Percentiles rank a stretch among this genome's conserved stretches.
These are phyloP conservation scores for Podargus strigoides DNA, from an alignment of 2,797 vertebrate genomes.

Conservation along the genomic window DNA sequence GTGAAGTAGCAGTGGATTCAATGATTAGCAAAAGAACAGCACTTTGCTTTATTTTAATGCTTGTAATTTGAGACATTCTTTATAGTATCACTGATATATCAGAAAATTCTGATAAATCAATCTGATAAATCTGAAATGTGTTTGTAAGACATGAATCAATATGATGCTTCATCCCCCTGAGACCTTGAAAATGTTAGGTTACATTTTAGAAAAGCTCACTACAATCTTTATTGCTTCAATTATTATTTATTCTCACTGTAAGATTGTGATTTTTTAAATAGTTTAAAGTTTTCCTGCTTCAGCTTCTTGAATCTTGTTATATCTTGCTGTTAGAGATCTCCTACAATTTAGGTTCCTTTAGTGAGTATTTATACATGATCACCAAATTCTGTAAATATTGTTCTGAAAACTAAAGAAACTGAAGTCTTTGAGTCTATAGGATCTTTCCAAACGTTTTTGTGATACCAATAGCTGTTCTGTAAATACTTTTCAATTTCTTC, in stretches of 20 bases:
- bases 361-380: neutral
- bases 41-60: neutral
- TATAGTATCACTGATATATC: neutral
- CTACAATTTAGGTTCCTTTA: neutral
- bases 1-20: neutral
- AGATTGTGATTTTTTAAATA: neutral
- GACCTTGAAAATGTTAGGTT: neutral
- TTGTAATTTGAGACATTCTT: neutral
- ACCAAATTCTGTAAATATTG: neutral
- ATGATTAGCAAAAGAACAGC: neutral
- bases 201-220: neutral
- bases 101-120: neutral
- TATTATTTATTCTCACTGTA: neutral
- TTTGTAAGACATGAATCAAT: neutral
- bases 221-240: neutral
- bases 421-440: neutral
- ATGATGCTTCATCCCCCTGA: fast-evolving
- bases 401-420: neutral
- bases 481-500: neutral
- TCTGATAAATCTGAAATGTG: neutral
- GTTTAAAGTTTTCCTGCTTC: neutral
- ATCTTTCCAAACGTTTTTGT: neutral
- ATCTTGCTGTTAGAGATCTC: neutral
- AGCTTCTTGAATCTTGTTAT: neutral
- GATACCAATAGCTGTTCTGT: fast-evolving